A percentile compares a stretch with the other conserved stretches of the same genome.
These are phyloP conservation scores for Omphaloscelis lunosa DNA, from an alignment of 2,888 invertebrate species.

Conservation along the genomic window DNA sequence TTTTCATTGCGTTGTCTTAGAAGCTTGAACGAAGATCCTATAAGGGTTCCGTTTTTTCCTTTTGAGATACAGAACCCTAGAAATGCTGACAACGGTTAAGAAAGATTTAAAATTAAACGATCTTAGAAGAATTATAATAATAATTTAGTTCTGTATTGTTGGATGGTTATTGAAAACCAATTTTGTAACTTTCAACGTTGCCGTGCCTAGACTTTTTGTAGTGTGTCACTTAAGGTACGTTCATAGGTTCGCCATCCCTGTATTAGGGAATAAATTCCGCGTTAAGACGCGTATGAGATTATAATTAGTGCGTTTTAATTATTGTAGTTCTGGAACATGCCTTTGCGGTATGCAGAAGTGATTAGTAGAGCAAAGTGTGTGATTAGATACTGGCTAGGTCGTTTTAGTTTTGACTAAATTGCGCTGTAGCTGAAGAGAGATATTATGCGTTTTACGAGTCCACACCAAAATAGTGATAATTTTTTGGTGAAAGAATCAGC, in stretches of 20 bases:
- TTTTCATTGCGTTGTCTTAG: too few species aligned
- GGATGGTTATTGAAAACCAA: neutral
- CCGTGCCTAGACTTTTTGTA: neutral
- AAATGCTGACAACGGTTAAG: neutral
- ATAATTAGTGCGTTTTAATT: constrained; percentile 63
- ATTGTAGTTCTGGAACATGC: constrained; percentile 32
- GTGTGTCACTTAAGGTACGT: neutral
- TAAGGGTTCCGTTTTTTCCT: too few species aligned
- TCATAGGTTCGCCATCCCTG: constrained; percentile 11
- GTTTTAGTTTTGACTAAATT: constrained; percentile 1
- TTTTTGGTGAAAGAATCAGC: too few species aligned
- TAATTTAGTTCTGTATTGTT: too few species aligned
- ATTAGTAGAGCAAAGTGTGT: constrained; percentile 13
- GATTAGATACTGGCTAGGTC: neutral
- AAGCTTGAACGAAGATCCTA: too few species aligned
- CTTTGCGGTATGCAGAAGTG: constrained; percentile 35
- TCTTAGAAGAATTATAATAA: neutral
- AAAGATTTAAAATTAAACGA: neutral
- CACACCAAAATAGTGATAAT: too few species aligned
- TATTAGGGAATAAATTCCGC: constrained; percentile 47
- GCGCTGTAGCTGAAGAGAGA: neutral
- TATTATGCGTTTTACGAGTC: neutral
- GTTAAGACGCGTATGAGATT: constrained; percentile 59
- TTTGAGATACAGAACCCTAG: too few species aligned
- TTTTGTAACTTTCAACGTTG: neutral